Evolutionary conservation across 1,140 invertebrate species (phyloP).

Genomic region (Latrodectus geometricus): DNA sequence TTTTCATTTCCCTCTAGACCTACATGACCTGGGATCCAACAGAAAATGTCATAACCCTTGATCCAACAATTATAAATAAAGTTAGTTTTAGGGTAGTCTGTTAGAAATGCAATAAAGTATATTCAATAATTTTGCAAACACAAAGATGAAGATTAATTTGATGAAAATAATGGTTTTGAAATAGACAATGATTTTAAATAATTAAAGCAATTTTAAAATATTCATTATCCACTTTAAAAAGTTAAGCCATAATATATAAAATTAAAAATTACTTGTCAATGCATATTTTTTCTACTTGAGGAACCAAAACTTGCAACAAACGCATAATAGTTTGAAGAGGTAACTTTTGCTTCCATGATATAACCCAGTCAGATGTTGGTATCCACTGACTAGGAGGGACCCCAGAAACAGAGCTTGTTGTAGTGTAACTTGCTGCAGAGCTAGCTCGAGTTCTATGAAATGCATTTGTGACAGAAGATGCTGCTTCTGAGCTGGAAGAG

Average conservation of each 20-base stretch:
- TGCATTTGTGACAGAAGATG: constrained; percentile 18
- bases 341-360: constrained; percentile 96
- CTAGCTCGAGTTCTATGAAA: constrained; percentile 26
- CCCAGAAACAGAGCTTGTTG: constrained; percentile 24
- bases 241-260: background rate
- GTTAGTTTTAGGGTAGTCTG: too few species aligned
- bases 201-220: background rate
- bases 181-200: background rate
- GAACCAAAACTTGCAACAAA: constrained; percentile 96
- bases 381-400: constrained; percentile 75
- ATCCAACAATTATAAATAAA: too few species aligned
- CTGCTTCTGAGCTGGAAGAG: constrained; percentile 57
- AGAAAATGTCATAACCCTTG: too few species aligned
- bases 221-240: background rate
- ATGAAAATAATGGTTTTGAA: background rate
- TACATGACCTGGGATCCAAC: too few species aligned
- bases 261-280: constrained; percentile 90
- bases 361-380: constrained; percentile 93
- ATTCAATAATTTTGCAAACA: too few species aligned
- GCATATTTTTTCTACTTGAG: constrained; percentile 99
- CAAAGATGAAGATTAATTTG: too few species aligned
- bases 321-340: constrained; percentile 99
- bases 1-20: too few species aligned
- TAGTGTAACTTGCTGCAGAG: constrained; percentile 27
- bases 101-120: too few species aligned